phyloP scores from a whole-genome alignment of 2,797 vertebrate genomes.

The Acanthurus lineatus region DNA sequence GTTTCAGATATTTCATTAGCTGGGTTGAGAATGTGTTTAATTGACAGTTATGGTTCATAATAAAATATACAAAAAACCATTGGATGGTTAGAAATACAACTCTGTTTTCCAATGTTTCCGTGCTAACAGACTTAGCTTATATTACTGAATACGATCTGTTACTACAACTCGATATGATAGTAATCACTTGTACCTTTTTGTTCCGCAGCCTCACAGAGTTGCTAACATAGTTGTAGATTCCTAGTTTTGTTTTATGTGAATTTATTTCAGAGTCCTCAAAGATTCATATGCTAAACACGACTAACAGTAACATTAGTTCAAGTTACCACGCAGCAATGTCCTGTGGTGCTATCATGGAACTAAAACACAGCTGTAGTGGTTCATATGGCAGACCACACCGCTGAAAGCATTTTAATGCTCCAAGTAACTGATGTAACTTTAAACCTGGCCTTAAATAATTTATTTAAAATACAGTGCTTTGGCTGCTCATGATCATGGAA shows the following conservation, averaged over 20 bases:
- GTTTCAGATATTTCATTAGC: too few relatives aligned
- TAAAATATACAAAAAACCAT: too few relatives aligned
- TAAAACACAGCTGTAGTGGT: constrained; percentile 18
- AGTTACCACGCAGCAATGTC: constrained; percentile 1
- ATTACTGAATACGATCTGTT: too few relatives aligned
- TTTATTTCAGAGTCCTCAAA: constrained; percentile 1
- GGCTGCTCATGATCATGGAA: constrained; percentile 34
- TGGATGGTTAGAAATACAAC: too few relatives aligned
- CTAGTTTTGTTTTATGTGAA: not conserved
- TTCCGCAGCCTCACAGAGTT: not conserved
- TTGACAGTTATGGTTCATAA: too few relatives aligned
- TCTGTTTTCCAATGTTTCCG: too few relatives aligned
- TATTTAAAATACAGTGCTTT: constrained; percentile 46
- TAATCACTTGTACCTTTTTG: not conserved
- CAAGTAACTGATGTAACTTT: constrained; percentile 54
- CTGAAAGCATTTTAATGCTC: constrained; percentile 50
- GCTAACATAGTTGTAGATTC: not conserved
- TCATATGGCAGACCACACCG: constrained; percentile 19
- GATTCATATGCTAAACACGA: not conserved
- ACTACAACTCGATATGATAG: too few relatives aligned
- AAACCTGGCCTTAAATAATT: constrained; percentile 64
- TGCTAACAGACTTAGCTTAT: too few relatives aligned
- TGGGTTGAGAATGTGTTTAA: too few relatives aligned
- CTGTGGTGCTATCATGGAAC: not conserved
- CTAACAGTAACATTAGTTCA: not conserved